Base-by-base conservation (phyloP, 2,888 invertebrate species). In the Pardosa pseudoannulata region DNA sequence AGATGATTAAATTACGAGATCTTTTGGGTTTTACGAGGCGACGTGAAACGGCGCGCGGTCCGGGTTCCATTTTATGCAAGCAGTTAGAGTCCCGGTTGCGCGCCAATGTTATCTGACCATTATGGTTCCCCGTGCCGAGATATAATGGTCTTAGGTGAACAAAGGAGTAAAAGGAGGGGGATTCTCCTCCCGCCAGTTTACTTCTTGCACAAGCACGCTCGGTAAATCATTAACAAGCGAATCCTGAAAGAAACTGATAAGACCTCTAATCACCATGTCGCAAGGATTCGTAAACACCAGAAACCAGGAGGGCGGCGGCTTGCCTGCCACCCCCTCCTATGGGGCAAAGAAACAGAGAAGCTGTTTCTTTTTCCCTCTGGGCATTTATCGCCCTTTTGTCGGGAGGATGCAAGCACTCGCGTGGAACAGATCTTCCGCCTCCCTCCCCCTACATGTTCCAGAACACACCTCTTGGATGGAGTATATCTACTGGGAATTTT, bases 1-100 rank as follows among this genome's bases (percentile, higher is more conserved):
- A 87, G 87, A 87, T 87, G 87, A 87, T 87, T 87, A 87, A 87
- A 87, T 87, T 87, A 87, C 82, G 87, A 82, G 81, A 87, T 87
- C 72, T 78, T 87, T 73, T 70, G 41, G 82, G 76, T 81, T 87
- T 87, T 87, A 87, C 79, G 87, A 87, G 87, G 67, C 67, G 80
- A 76, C 75, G 72, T 76, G 79, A 74, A 76, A 75, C 76, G 67
- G 67, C 56, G 32, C 46, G 27, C 70, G n/a, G 70, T 71, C 67
- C 32, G 31, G 13, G 11, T 36, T 32, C 72, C 68, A 41, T 78
- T 86, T 86, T 79, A 86, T 71, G 85, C 79, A 36, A 64, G 65
- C 83, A 68, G 78, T 85, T 86, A 74, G 85, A 78, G 41, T 68
- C 29, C 64, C 50, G 39, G 79, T 71, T 65, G 31, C 39, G 75